phyloP scores from a whole-genome alignment of 2,888 invertebrate species.

The Timema podura region DNA sequence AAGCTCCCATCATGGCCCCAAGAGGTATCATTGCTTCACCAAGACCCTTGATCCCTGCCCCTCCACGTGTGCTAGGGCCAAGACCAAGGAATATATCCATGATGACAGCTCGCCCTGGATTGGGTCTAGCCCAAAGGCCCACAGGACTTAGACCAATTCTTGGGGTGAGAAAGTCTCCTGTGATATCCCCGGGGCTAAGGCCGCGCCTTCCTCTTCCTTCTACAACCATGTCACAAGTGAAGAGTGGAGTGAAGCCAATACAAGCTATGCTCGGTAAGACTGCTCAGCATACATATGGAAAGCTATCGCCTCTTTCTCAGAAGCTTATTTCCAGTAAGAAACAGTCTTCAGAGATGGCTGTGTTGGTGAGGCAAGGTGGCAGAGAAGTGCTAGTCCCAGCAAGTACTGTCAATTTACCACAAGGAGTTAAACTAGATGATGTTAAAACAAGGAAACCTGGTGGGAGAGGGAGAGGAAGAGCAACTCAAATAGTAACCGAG shows the following conservation, averaged over 20 bases:
- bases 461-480: slow-evolving; percentile 17
- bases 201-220: background rate
- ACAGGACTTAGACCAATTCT: slow-evolving; percentile 16
- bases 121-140: slow-evolving; percentile 16
- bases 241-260: slow-evolving; percentile 29
- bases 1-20: too few species aligned
- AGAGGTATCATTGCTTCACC: too few species aligned
- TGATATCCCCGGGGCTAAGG: slow-evolving; percentile 22
- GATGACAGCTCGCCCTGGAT: slow-evolving; percentile 14
- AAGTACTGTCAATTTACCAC: background rate
- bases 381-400: background rate
- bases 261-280: slow-evolving; percentile 31
- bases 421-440: slow-evolving; percentile 15
- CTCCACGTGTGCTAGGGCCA: slow-evolving; percentile 21
- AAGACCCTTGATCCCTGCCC: too few species aligned
- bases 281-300: slow-evolving; percentile 19
- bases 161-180: slow-evolving; percentile 19
- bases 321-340: slow-evolving; percentile 16
- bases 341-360: slow-evolving; percentile 12
- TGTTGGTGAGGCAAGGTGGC: background rate
- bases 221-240: slow-evolving; percentile 23
- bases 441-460: slow-evolving; percentile 16
- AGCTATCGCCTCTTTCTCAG: slow-evolving; percentile 2
- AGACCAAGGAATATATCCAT: background rate
- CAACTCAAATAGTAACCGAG: background rate